Conservation (phyloP, 1,140 invertebrate species). For the Nylanderia fulva region DNA sequence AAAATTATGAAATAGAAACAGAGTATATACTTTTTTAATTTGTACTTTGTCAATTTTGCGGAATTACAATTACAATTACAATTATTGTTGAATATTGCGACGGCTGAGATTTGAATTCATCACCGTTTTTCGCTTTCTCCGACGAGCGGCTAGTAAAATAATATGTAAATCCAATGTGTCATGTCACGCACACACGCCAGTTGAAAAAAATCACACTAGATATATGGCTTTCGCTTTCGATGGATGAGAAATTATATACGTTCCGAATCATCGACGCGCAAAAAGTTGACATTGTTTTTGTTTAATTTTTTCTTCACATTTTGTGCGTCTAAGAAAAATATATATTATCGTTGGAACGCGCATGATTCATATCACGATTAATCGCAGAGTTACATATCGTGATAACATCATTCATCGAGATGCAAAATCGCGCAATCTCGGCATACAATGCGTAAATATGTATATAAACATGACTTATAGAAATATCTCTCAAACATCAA, state of each 20-base stretch:
- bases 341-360: not conserved
- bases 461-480: slow-evolving; percentile 5
- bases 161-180: not conserved
- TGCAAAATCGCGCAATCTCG: slow-evolving; percentile 20
- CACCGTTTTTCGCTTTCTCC: not conserved
- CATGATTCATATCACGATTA: slow-evolving; percentile 12
- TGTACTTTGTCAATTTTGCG: not conserved
- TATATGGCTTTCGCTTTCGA: not conserved
- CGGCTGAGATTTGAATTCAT: not conserved
- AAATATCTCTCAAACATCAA: not conserved
- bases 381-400: not conserved
- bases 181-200: not conserved
- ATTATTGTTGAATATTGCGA: slow-evolving; percentile 8
- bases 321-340: not conserved
- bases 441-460: no score
- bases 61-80: slow-evolving; percentile 37
- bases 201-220: not conserved
- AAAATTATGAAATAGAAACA: not conserved
- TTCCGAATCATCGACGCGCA: not conserved
- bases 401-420: slow-evolving; percentile 12
- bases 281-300: not conserved
- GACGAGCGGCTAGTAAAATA: not conserved
- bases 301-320: not conserved
- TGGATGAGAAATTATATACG: not conserved
- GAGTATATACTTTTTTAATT: not conserved